Conservation (phyloP, 2,797 vertebrate genomes). For the Gallinago solitaria region DNA sequence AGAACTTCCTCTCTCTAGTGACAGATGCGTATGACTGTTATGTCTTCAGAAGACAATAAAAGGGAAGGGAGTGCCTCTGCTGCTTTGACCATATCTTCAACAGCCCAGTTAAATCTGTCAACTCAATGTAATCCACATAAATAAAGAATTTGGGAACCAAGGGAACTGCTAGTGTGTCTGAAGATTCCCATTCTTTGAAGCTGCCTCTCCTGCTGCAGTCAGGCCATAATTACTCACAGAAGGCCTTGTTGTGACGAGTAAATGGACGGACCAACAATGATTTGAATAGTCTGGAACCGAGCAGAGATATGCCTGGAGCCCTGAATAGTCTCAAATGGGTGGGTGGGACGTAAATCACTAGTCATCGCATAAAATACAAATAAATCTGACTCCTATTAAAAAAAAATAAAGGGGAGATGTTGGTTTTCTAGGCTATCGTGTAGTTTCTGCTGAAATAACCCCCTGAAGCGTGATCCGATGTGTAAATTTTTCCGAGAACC, state of each 20-base stretch:
- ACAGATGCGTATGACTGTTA: conserved; percentile 31
- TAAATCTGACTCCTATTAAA: conserved; percentile 33
- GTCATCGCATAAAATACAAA: conserved; percentile 40
- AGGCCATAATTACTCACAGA: conserved; percentile 58
- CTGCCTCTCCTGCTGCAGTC: conserved; percentile 47
- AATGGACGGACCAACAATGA: conserved; percentile 39
- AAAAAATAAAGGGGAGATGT: background rate
- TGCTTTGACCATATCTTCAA: conserved; percentile 54
- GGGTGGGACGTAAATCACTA: conserved; percentile 44
- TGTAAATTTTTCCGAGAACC: background rate
- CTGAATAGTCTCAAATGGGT: conserved; percentile 32
- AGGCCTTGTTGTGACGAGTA: conserved; percentile 26
- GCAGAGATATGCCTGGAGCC: conserved; percentile 21
- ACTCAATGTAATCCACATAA: conserved; percentile 57
- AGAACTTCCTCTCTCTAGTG: conserved; percentile 39
- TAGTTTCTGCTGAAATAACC: conserved; percentile 29
- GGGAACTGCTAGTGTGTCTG: background rate
- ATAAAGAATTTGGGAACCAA: conserved; percentile 42
- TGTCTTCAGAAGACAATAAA: conserved; percentile 58
- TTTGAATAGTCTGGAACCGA: conserved; percentile 23
- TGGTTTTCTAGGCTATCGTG: background rate
- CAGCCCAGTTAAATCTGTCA: conserved; percentile 64
- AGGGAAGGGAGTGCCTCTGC: conserved; percentile 42
- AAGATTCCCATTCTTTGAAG: conserved; percentile 57
- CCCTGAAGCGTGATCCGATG: background rate